Conservation (phyloP, 2,888 invertebrate genomes). For the Leptogaster cylindrica region DNA sequence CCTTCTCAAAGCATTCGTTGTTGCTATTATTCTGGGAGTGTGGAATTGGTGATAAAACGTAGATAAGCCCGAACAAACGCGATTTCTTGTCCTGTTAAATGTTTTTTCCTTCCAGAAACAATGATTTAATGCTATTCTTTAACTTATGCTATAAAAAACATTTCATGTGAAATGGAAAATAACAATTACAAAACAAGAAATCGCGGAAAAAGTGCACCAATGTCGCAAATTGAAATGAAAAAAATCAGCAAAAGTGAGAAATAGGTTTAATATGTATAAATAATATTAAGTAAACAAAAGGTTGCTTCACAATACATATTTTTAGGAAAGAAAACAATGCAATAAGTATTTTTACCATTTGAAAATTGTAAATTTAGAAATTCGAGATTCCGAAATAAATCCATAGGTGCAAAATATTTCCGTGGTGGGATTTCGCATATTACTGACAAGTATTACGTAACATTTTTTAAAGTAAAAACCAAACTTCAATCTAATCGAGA, state of each 20-base stretch:
- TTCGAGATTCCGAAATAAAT: slow-evolving; percentile 9
- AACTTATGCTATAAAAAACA: neutral
- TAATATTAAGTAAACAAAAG: slow-evolving; percentile 30
- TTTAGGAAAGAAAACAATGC: slow-evolving; percentile 38
- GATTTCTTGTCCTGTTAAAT: neutral
- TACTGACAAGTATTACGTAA: neutral
- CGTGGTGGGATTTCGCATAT: neutral
- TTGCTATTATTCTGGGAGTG: slow-evolving; percentile 22
- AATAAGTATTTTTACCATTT: slow-evolving; percentile 37
- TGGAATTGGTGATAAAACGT: slow-evolving; percentile 23
- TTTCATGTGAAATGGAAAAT: neutral
- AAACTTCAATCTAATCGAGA: slow-evolving; percentile 24
- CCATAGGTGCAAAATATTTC: neutral
- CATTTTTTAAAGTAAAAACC: neutral
- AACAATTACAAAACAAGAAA: neutral
- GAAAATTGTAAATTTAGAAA: too few species aligned
- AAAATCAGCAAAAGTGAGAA: slow-evolving; percentile 11
- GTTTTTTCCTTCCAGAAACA: neutral
- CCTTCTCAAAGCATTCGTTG: slow-evolving; percentile 40
- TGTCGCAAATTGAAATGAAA: neutral
- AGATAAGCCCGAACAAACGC: slow-evolving; percentile 4
- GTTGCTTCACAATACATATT: slow-evolving; percentile 36
- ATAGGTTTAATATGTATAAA: slow-evolving; percentile 9
- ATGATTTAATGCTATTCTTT: neutral
- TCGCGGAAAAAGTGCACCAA: neutral